Base-by-base conservation (phyloP, 2,797 vertebrate species). In the Lutjanus argentimaculatus region DNA sequence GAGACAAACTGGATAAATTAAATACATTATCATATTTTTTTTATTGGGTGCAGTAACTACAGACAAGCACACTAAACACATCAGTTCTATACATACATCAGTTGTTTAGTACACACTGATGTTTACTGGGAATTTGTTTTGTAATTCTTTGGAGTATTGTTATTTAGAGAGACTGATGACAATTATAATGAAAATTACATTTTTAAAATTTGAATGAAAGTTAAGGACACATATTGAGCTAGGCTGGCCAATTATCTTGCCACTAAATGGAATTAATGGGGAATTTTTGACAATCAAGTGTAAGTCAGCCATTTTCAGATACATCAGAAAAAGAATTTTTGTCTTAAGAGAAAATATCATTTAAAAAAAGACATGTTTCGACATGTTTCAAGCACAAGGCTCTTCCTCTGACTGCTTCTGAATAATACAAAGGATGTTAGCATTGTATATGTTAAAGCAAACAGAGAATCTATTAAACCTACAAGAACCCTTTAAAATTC, bases 21-120 rank as follows among this genome's bases (percentile, higher is more conserved):
- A 76, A 77, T 48, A 56, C 40, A 68, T 65, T 68, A 80, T 76
- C n/a, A n/a, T n/a, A n/a, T n/a, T n/a, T n/a, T 15, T 73, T 52
- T 25, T 10, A 49, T 25, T 12, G 13, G 12, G 8, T 51, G 1
- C 25, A 59, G 19, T 67, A 64, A 30, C 63, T 65, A 56, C 57
- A 70, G 40, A 57, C 14, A 59, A 51, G 9, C 22, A 36, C 21
- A 62, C 10, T 36, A 36, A 52, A 62, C 7, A 42, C 19, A 15
- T 48, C 4, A 66, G 21, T 11, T 72, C 13, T 66, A 36, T 16
- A 43, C 42, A 49, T 7, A 19, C 13, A 65, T 65, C 42, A 22
- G 15, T 46, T 56, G 8, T 7, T 7, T 64, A 36, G 0, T 1
- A 42, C 12, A 56, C 4, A 17, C 25, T 30, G 3, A 11, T 72